phyloP scores from a whole-genome alignment of 2,113 vertebrate genomes.

The Plotosus lineatus region DNA sequence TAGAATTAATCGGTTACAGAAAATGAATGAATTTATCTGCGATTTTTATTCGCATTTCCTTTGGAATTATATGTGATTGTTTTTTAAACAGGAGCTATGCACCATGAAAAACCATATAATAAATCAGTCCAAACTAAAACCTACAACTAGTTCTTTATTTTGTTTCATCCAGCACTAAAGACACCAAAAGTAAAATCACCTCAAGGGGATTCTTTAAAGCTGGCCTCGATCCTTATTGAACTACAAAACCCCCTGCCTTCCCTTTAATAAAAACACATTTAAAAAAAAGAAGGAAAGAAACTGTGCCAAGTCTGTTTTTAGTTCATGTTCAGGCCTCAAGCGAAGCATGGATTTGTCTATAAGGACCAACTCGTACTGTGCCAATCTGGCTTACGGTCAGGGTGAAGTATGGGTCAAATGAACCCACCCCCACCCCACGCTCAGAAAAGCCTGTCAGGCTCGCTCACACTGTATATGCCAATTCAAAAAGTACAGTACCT shows the following conservation, averaged over 20 bases:
- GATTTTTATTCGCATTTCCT: not conserved
- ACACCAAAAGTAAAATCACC: not conserved
- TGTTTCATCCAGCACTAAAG: not conserved
- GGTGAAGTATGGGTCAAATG: conserved; percentile 6
- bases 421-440: not conserved
- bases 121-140: not conserved
- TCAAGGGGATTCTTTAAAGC: conserved; percentile 11
- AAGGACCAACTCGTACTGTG: conserved; percentile 12
- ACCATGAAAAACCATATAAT: not conserved
- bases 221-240: not conserved
- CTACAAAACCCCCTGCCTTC: not conserved
- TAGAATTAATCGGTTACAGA: too few species aligned
- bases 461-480: not conserved
- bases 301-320: conserved; percentile 31
- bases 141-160: not conserved
- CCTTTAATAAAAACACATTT: conserved; percentile 28
- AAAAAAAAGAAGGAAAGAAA: not conserved
- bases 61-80: not conserved
- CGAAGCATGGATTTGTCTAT: conserved; percentile 4
- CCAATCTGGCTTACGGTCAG: conserved; percentile 13
- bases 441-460: not conserved
- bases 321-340: conserved; percentile 23
- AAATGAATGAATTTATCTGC: not conserved
- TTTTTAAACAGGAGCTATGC: not conserved
- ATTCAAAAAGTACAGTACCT: not conserved